Evolutionary conservation across 2,113 vertebrate genomes (phyloP), one percentile per base, ranked within the genome.

Genomic region (Callopanchax toddi): DNA sequence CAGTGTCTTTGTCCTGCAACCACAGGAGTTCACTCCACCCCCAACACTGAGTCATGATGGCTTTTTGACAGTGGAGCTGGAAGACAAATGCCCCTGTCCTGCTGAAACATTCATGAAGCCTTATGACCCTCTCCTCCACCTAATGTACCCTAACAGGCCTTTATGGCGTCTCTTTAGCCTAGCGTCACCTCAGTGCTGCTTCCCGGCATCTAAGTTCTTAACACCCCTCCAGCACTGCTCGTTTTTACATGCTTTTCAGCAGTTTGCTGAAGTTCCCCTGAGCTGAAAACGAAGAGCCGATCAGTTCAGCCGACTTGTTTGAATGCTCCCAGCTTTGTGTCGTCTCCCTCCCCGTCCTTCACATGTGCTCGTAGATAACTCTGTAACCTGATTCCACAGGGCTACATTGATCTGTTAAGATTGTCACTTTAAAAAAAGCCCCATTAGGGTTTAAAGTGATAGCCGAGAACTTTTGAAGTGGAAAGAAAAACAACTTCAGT

Each of bases 71-170:
- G 86, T 61, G 56, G 72, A 80, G 69, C 75, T 78, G 64, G 59
- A 83, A 89, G 81, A 83, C 79, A 26, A 79, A 49, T 37, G 59
- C 71, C 82, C 77, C 61, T 11, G 62, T 82, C 81, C 53, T 78
- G 39, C 79, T 92, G 74, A 93, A 93, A 93, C 91, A 92, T 91
- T 91, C 78, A 89, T 81, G 88, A 83, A 83, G 69, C 76, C 71
- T 89, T 88, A 82, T 78, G 87, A 83, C 78, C 89, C 74, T 91
- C 90, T 89, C 78, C 76, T 85, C 71, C 78, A 82, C 63, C 61
- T 89, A 91, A 90, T 91, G 90, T 89, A 91, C 81, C 90, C 83
- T 91, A 92, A 88, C 86, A 89, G 62, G 59, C 71, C 87, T 88
- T 91, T 87, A 81, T 82, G 73, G 86, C 79, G 75, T 61, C 82